phyloP scores from a whole-genome alignment of 2,113 vertebrate genomes.

The Apteryx owenii region DNA sequence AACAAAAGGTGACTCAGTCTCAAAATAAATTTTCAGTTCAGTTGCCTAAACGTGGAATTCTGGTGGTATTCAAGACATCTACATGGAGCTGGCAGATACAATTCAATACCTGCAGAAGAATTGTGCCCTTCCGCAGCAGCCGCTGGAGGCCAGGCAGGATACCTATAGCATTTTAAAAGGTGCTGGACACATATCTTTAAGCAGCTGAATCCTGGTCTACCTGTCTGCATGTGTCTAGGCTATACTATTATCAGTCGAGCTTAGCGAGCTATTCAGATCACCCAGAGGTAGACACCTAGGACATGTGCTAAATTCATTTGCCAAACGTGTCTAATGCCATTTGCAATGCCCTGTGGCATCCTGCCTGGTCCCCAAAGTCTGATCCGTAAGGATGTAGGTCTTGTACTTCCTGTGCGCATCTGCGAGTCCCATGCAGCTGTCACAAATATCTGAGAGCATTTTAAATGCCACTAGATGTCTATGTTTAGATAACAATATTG shows the following conservation, averaged over 20 bases:
- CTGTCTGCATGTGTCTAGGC: neutral
- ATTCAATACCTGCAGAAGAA: neutral
- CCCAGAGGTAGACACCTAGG: neutral
- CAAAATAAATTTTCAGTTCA: neutral
- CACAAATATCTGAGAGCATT: neutral
- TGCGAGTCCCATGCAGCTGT: neutral
- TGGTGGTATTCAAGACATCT: neutral
- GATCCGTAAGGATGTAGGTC: neutral
- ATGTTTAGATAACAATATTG: neutral
- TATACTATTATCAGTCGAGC: neutral
- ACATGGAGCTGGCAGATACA: neutral
- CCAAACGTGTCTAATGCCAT: neutral
- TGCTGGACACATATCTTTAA: neutral
- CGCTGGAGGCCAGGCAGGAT: neutral
- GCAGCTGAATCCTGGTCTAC: neutral
- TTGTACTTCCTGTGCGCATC: accelerated
- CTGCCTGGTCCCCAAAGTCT: neutral
- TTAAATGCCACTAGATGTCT: neutral
- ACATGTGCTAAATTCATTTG: neutral
- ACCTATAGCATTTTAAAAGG: neutral
- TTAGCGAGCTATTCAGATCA: neutral
- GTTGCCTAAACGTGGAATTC: neutral
- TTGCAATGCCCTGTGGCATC: accelerated
- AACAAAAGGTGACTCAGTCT: neutral
- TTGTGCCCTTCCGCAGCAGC: neutral